Conservation (phyloP, 2,888 invertebrate species). For the Leptinotarsa rubiginosa region DNA sequence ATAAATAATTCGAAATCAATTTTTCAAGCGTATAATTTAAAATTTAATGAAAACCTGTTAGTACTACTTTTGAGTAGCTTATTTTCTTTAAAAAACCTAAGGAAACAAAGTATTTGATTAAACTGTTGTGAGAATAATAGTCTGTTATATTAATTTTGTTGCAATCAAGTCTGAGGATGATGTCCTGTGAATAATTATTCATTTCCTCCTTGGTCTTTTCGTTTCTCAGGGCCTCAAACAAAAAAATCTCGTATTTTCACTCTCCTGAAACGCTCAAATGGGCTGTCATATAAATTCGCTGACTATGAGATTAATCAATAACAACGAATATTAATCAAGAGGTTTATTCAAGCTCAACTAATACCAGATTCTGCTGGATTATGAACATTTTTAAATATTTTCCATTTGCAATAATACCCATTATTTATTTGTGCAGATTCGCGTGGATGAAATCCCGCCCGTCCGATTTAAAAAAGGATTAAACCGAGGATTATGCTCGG, state of each 20-base stretch:
- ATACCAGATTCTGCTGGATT: conserved; percentile 16
- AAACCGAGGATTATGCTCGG: background rate
- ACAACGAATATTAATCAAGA: conserved; percentile 23
- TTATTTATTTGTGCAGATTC: conserved; percentile 17
- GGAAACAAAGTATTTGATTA: too few species aligned
- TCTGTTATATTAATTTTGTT: too few species aligned
- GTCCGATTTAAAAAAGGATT: conserved; percentile 1
- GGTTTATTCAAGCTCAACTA: conserved; percentile 21
- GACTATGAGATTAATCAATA: conserved; percentile 1
- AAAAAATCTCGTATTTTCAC: background rate
- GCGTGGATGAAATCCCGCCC: background rate
- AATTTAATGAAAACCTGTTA: too few species aligned
- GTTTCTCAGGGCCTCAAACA: too few species aligned
- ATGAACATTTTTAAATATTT: conserved; percentile 26
- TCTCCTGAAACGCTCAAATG: background rate
- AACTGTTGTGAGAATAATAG: too few species aligned
- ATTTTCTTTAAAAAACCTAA: too few species aligned
- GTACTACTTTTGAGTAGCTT: too few species aligned
- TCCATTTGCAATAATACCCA: conserved; percentile 18
- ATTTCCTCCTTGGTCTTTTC: too few species aligned
- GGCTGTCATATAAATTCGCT: background rate
- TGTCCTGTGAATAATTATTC: too few species aligned
- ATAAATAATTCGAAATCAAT: too few species aligned
- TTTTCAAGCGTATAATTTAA: too few species aligned
- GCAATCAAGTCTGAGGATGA: too few species aligned